Evolutionary conservation across 2,113 vertebrate species (phyloP), one percentile per base, ranked within the genome.

Genomic region (Anoplopoma fimbria): DNA sequence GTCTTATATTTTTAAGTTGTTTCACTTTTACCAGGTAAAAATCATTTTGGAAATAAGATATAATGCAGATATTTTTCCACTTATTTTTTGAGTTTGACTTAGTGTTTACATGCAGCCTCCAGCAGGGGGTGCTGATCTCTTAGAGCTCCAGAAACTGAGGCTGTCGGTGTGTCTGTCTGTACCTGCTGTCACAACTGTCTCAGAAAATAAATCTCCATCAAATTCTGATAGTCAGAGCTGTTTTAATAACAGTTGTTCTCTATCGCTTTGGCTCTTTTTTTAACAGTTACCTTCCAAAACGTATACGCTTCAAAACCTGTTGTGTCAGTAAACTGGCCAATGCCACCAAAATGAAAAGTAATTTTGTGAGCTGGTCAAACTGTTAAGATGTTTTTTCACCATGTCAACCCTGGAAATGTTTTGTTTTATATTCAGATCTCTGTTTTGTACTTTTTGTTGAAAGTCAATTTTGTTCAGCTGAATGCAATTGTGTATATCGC

Each of bases 101-200:
- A 25, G 73, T 79, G 40, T 75, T 61, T 71, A 25, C 69, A 27
- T 47, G 9, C 36, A 63, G 47, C 62, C 36, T 77, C 89, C 86
- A 90, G 71, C 77, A 89, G 86, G 85, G 77, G 88, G 84, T 27
- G 83, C 84, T 84, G 69, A 83, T 76, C 62, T 69, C 63, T 69
- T 81, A 69, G 34, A 57, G 47, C 77, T 57, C 13, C 23, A 29
- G 10, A 19, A 0, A 36, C 14, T 51, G 27, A 60, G 12, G 38
- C 58, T 57, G 29, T 67, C 53, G 51, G 17, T 14, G 40, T 6
- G 69, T 58, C 65, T 69, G 61, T 51, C 62, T 29, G 3, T 19
- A 67, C 42, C 40, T 61, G 72, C 74, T 77, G 75, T 79, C 77
- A 67, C 58, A 69, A 31, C 79, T 75, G 79, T 76, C 29, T 51